Conservation (phyloP, 2,888 invertebrate species). For the Trilocha varians region DNA sequence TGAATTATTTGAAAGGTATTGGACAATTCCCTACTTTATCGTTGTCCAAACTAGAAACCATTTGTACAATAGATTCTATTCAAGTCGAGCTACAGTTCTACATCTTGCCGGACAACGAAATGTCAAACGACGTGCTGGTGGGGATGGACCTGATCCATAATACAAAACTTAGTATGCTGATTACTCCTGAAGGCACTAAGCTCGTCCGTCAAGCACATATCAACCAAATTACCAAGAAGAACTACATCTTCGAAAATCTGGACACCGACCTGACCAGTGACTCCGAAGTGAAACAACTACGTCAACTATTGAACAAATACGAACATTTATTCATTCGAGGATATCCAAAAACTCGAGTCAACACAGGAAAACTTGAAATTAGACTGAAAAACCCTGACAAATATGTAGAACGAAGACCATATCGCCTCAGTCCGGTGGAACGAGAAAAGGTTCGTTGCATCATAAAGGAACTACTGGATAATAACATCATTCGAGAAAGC, state of each 20-base stretch:
- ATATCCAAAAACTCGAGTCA: conserved; percentile 17
- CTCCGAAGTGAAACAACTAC: conserved; percentile 10
- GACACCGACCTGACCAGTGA: conserved; percentile 14
- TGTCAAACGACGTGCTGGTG: conserved; percentile 11
- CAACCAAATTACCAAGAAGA: conserved; percentile 8
- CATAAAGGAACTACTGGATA: conserved; percentile 17
- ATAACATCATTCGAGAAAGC: conserved; percentile 23
- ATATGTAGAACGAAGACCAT: conserved; percentile 21
- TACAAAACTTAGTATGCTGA: conserved; percentile 11
- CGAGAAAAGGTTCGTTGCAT: conserved; percentile 20
- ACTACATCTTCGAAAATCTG: conserved; percentile 13
- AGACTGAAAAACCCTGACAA: conserved; percentile 15
- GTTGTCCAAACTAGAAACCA: not conserved
- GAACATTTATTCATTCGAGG: conserved; percentile 18
- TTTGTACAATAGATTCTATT: conserved; percentile 13
- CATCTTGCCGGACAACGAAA: conserved; percentile 14
- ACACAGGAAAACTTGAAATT: conserved; percentile 14
- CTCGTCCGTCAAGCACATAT: conserved; percentile 9
- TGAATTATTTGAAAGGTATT: conserved; percentile 16
- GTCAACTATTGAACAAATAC: conserved; percentile 15
- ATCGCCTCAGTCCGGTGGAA: conserved; percentile 20
- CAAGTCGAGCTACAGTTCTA: conserved; percentile 16
- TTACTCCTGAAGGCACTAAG: conserved; percentile 10
- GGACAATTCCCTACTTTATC: conserved; percentile 17
- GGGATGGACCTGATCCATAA: conserved; percentile 14